Percentiles rank a stretch among this genome's conserved stretches.
Conservation (phyloP, 1,140 invertebrate species). For the Heliconius melpomene region DNA sequence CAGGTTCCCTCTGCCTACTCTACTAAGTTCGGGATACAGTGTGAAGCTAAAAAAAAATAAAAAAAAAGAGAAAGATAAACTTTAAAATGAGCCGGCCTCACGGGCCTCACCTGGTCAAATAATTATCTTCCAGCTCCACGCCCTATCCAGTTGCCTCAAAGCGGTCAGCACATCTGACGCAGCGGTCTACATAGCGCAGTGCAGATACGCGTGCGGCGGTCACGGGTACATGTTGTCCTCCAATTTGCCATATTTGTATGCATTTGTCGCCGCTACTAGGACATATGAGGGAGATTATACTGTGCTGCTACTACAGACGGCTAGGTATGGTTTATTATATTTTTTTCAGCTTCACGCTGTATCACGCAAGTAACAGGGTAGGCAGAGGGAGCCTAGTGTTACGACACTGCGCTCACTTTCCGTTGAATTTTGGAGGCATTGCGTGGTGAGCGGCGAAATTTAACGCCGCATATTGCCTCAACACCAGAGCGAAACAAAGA, state of each 20-base stretch:
- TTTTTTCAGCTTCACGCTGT: too few species aligned
- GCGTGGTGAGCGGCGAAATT: too few species aligned
- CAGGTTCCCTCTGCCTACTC: too few species aligned
- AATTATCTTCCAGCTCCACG: constrained; percentile 87
- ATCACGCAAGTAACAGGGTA: too few species aligned
- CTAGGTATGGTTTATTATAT: constrained; percentile 81
- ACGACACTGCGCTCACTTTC: too few species aligned
- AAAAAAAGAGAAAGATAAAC: too few species aligned
- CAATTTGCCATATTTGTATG: constrained; percentile 92
- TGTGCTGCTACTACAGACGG: constrained; percentile 93
- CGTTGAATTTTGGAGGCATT: too few species aligned
- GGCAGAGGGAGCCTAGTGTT: too few species aligned
- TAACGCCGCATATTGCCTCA: not conserved
- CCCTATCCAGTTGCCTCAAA: constrained; percentile 94
- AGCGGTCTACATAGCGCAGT: constrained; percentile 87
- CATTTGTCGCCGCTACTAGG: constrained; percentile 89
- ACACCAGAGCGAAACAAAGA: not conserved
- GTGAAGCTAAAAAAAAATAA: too few species aligned
- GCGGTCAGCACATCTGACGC: constrained; percentile 90
- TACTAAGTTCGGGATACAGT: too few species aligned
- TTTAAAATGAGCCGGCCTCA: too few species aligned
- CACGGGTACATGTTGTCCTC: constrained; percentile 95
- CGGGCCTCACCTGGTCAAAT: not conserved
- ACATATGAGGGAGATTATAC: constrained; percentile 98
- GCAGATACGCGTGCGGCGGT: constrained; percentile 93